These are phyloP conservation scores for Loripinus fragilis DNA, from an alignment of 2,888 invertebrate genomes.

Conservation along the genomic window DNA sequence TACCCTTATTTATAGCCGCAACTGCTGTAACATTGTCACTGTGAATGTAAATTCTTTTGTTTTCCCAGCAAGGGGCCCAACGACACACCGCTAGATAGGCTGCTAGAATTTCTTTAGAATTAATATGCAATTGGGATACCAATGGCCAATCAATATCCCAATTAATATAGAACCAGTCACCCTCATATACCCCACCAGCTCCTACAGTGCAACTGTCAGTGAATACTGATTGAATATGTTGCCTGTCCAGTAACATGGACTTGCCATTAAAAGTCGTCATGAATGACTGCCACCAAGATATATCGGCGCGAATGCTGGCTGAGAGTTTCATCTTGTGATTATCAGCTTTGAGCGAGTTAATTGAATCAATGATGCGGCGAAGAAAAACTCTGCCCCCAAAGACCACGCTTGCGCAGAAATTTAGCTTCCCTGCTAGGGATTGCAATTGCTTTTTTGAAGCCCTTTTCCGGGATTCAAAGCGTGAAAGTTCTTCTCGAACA, in stretches of 20 bases:
- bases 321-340: constrained; percentile 27
- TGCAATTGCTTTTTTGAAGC: constrained; percentile 12
- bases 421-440: constrained; percentile 8
- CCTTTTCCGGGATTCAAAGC: background rate
- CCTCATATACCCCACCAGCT: constrained; percentile 26
- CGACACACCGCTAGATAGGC: constrained; percentile 1
- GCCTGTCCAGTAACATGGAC: too few relatives aligned
- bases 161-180: constrained; percentile 30
- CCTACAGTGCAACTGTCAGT: constrained; percentile 22
- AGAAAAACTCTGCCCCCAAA: constrained; percentile 6
- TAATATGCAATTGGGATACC: constrained; percentile 13
- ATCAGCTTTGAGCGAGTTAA: background rate
- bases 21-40: constrained; percentile 20
- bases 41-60: constrained; percentile 10
- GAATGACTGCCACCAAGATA: constrained; percentile 25
- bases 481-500: background rate
- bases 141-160: constrained; percentile 21
- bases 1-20: constrained; percentile 18
- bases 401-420: background rate
- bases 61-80: too few relatives aligned
- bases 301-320: too few relatives aligned
- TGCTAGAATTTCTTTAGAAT: constrained; percentile 26
- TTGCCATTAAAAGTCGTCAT: too few relatives aligned
- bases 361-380: constrained; percentile 1
- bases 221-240: too few relatives aligned